Evolutionary conservation across 2,113 vertebrate species (phyloP), one percentile per base, ranked within the genome.

Genomic region (Machaerirhynchus nigripectus): DNA sequence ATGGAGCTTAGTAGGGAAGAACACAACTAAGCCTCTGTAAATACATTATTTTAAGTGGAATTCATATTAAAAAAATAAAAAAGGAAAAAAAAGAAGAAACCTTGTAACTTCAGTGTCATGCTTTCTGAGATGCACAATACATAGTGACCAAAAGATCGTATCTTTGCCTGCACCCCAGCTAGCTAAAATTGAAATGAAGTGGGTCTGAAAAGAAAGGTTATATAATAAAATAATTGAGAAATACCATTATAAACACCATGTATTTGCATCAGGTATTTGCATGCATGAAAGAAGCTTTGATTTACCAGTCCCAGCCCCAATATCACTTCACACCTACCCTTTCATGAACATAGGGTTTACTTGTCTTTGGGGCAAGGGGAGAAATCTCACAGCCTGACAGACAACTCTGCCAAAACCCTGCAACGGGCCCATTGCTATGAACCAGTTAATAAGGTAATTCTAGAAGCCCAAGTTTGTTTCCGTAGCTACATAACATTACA

Each of bases 401-500:
- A 30, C 12, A 81, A 15, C 56, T 80, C 46, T 42, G 39, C 57
- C 46, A 84, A 92, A 97, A 65, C 44, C 47, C 88, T 94, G 93
- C 19, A 16, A 91, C 26, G 70, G 83, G 64, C 63, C 81, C 80
- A 92, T 52, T 77, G 92, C 95, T 95, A 83, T 21, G 93, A 97
- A 95, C 85, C 90, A 93, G 96, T 93, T 95, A 96, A 96, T 91
- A 97, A 97, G 88, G 98, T 97, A 98, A 98, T 96, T 97, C 96
- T 97, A 98, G 98, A 97, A 97, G 96, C 78, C 84, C 63, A 56
- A 92, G 89, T 94, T 97, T 97, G 98, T 98, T 98, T 98, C 98
- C 98, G 84, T 98, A 98, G 98, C 95, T 98, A 98, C 98, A 98
- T 95, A 98, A 98, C 98, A 98, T 92, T 96, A 49, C 96, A 97